phyloP scores from a whole-genome alignment of 2,888 invertebrate genomes.

The Leptinotarsa tumamoca region DNA sequence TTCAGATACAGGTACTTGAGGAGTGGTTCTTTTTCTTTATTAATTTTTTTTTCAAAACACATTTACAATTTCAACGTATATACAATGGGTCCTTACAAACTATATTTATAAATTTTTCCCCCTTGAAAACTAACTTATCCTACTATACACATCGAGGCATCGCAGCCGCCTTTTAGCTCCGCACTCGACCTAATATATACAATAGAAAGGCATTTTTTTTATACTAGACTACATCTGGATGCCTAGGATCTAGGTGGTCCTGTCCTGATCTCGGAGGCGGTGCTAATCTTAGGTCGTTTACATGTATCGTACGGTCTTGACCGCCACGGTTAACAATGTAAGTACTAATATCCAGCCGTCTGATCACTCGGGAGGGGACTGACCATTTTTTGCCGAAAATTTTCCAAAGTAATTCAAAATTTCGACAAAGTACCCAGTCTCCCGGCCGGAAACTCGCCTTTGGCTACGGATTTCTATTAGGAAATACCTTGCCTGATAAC shows the following conservation, averaged over 20 bases:
- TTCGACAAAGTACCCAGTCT: not conserved
- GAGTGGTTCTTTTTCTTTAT: no score
- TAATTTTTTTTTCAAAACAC: no score
- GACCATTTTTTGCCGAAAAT: not conserved
- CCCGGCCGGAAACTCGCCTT: not conserved
- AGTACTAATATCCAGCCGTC: not conserved
- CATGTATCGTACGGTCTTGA: not conserved
- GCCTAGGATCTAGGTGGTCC: not conserved
- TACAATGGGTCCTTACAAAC: no score
- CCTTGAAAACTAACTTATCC: no score
- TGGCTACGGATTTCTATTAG: accelerated
- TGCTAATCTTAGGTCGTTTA: not conserved
- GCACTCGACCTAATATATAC: no score
- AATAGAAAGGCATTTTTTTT: no score
- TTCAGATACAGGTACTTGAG: no score
- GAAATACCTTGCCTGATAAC: not conserved
- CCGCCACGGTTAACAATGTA: not conserved
- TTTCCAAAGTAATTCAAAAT: accelerated
- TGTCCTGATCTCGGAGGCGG: not conserved
- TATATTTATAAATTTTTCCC: no score
- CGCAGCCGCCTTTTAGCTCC: no score
- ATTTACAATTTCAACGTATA: no score
- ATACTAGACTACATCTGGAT: no score
- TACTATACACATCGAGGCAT: no score
- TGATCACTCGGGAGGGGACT: not conserved